A percentile compares a stretch with the other conserved stretches of the same genome.
Conservation (phyloP, 2,888 invertebrate species). For the Folsomia manolachei region DNA sequence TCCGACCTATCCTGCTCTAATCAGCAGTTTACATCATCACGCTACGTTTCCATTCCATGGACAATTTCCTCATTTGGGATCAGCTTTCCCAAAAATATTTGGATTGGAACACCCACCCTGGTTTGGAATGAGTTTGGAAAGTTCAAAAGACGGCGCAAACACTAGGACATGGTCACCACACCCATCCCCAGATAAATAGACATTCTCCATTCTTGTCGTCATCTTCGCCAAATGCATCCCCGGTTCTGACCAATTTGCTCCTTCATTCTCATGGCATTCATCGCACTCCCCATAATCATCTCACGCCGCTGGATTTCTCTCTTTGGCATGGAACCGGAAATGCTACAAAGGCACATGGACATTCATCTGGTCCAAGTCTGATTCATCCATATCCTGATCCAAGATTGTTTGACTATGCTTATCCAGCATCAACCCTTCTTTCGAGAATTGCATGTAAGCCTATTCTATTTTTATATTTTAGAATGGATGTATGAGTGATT, state of each 20-base stretch:
- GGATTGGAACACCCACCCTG: no score
- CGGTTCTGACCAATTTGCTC: neutral
- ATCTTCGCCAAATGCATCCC: neutral
- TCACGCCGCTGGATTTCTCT: neutral
- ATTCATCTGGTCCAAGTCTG: neutral
- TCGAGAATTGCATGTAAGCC: neutral
- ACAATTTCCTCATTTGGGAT: neutral
- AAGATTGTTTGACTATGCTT: neutral
- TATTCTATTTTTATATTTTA: no score
- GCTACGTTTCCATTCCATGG: neutral
- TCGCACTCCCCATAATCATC: no score
- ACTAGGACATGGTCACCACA: neutral
- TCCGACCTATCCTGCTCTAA: neutral
- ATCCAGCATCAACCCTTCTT: neutral
- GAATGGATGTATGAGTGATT: no score
- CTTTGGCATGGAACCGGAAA: neutral
- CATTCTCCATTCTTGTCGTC: neutral
- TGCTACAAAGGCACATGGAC: neutral
- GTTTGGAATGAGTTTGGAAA: no score
- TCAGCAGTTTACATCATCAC: neutral
- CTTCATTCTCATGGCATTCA: neutral
- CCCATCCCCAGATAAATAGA: no score
- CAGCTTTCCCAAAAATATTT: neutral
- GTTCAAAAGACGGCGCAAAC: no score
- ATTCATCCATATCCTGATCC: neutral